Evolutionary conservation across 2,888 invertebrate genomes (phyloP).

Genomic region (Pristionchus exspectatus): DNA sequence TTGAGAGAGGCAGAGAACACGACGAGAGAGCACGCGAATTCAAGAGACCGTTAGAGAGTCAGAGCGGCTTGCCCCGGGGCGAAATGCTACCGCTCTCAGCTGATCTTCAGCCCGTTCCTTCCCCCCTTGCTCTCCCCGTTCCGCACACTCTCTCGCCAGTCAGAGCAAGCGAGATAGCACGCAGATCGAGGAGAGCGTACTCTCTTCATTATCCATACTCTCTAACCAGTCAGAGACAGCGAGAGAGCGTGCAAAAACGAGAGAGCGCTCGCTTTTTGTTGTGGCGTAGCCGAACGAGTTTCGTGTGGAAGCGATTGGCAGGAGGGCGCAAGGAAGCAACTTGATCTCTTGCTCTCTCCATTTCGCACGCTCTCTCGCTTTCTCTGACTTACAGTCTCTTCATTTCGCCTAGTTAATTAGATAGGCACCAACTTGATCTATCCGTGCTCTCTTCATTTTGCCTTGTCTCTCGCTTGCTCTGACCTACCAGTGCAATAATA

Average conservation of each 20-base stretch:
- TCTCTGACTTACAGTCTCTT: not conserved
- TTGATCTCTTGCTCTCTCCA: not conserved
- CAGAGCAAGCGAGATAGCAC: not conserved
- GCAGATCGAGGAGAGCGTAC: not conserved
- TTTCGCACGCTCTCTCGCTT: not conserved
- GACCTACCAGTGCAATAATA: too few species aligned
- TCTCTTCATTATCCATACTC: not conserved
- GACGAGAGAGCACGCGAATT: too few species aligned
- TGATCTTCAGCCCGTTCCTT: not conserved
- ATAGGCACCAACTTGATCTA: too few species aligned
- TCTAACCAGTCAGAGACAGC: not conserved
- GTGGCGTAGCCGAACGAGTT: not conserved
- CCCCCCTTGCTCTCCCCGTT: not conserved
- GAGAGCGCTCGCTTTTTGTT: not conserved
- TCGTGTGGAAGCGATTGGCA: not conserved
- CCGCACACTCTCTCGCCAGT: not conserved
- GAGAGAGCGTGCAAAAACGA: not conserved
- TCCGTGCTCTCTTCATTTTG: too few species aligned
- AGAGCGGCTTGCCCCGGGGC: not conserved
- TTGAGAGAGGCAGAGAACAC: not conserved
- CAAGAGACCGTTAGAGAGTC: not conserved
- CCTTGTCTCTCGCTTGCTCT: too few species aligned
- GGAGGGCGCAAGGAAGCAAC: not conserved
- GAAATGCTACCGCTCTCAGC: not conserved
- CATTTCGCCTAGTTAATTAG: not conserved